These are phyloP conservation scores for Turdus rufiventris DNA, from an alignment of 2,113 vertebrate genomes.

Conservation along the genomic window DNA sequence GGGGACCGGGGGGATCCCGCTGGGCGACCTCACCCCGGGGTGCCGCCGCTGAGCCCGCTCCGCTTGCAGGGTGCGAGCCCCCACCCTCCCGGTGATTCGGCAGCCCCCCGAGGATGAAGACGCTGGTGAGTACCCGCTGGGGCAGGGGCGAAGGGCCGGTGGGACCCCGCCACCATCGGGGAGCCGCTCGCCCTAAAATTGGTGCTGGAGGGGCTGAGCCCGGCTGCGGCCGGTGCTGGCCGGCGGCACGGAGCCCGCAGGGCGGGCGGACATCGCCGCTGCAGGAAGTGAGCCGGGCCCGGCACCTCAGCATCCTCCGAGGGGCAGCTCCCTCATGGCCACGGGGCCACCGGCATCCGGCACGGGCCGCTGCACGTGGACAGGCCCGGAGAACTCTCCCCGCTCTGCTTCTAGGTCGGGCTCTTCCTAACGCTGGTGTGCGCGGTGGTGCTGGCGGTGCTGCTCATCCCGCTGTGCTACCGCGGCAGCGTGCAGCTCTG, in stretches of 20 bases:
- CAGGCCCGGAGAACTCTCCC: neutral
- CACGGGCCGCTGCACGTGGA: neutral
- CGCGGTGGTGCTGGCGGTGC: neutral
- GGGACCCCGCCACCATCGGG: neutral
- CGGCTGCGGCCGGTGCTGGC: neutral
- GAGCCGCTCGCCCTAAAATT: fast-evolving
- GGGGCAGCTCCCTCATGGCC: fast-evolving
- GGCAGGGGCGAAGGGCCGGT: neutral
- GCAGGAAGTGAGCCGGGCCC: neutral
- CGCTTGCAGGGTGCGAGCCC: neutral
- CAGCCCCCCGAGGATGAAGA: conserved; percentile 2
- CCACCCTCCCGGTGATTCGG: neutral
- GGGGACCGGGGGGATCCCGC: neutral
- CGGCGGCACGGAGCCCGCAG: neutral
- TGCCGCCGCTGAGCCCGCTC: neutral
- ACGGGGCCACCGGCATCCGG: fast-evolving
- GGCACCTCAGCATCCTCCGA: neutral
- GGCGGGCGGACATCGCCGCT: neutral
- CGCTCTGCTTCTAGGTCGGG: conserved; percentile 16
- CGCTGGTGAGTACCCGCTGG: neutral
- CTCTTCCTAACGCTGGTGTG: conserved; percentile 48
- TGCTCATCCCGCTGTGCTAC: conserved; percentile 39
- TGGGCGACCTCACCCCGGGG: neutral
- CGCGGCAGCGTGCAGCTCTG: neutral
- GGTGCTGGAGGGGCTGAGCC: neutral